Evolutionary conservation across 2,797 vertebrate genomes (phyloP), one percentile per base, ranked within the genome.

Genomic region (Lagorchestes hirsutus): DNA sequence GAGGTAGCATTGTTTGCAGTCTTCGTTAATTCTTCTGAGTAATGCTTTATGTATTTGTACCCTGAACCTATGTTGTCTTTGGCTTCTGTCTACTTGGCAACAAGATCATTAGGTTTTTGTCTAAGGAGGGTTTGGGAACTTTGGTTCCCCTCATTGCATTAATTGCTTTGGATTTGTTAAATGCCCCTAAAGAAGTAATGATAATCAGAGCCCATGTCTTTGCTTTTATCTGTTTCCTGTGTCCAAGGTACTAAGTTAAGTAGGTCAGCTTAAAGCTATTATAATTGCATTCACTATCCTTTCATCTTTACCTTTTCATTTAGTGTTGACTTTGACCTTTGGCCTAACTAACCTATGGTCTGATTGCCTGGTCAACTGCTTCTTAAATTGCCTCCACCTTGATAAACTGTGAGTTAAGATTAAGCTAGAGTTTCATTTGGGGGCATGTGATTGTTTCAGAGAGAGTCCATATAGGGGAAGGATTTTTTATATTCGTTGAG

Each of bases 391-490:
- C 59, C n/a, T 40, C 5, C 67, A 22, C 3, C 18, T 62, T 34
- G 59, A 8, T 40, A 40, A 40, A 40, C n/a, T 40, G 62, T 67
- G 67, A 40, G n/a, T 74, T 74, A 12, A 67, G 14, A 8, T 74
- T 18, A 74, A 74, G n/a, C 67, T 40, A 74, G 40, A 9, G n/a
- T 74, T 74, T 28, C 50, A 52, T 54, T 54, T 29, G 13, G 90
- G 46, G 90, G 3, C 50, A 31, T 50, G 50, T 50, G 46, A 54
- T 90, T 90, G 27, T 90, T 90, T 74, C 11, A 31, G 10, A 54
- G 12, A 50, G 54, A 57, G 97, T 97, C 98, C 97, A 97, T 97
- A 97, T 97, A 54, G 28, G 98, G 40, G n/a, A 74, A n/a, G 67
- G 18, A 74, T 74, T 74, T n/a, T 74, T n/a, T 24, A 8, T 74